Base-by-base conservation (phyloP, 1,140 invertebrate genomes). In the Psilanteris sp. region DNA sequence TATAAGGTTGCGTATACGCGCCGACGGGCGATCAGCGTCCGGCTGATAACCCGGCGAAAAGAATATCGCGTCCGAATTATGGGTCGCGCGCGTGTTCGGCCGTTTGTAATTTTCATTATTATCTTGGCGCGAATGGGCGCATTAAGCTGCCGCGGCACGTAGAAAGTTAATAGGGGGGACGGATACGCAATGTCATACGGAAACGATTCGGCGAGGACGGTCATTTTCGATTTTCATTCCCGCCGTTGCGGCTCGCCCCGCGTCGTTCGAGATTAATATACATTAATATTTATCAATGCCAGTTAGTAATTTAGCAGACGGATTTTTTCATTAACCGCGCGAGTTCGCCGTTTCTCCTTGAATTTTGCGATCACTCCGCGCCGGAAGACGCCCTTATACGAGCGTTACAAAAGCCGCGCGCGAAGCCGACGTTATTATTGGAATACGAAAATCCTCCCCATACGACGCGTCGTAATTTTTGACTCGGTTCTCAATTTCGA, bases 21-120 rank as follows among this genome's bases (percentile, higher is more conserved):
- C n/a, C n/a, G n/a, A n/a, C n/a, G n/a, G n/a, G n/a, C n/a, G n/a
- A n/a, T n/a, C n/a, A n/a, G n/a, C n/a, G n/a, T n/a, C n/a, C n/a
- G n/a, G n/a, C n/a, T n/a, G n/a, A n/a, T n/a, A n/a, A n/a, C n/a
- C n/a, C n/a, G n/a, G n/a, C n/a, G n/a, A n/a, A n/a, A 36, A 39
- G 31, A 43, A 72, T 72, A 72, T 66, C 67, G 73, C 73, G n/a
- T n/a, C n/a, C n/a, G n/a, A n/a, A n/a, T n/a, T n/a, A 80, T 78
- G 79, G 79, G 81, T 78, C 80, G 78, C 79, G 80, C 75, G 54
- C 79, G 80, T 80, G 57, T 77, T 71, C 66, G 80, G 79, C 82
- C 83, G 87, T 89, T 88, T 87, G 87, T 88, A 88, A 88, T 89
- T 89, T 88, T 87, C 86, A 89, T 89, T 88, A 89, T 88, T 88